Evolutionary conservation across 1,140 invertebrate species (phyloP), one percentile per base, ranked within the genome.

Genomic region (Leptopilina clavipes): DNA sequence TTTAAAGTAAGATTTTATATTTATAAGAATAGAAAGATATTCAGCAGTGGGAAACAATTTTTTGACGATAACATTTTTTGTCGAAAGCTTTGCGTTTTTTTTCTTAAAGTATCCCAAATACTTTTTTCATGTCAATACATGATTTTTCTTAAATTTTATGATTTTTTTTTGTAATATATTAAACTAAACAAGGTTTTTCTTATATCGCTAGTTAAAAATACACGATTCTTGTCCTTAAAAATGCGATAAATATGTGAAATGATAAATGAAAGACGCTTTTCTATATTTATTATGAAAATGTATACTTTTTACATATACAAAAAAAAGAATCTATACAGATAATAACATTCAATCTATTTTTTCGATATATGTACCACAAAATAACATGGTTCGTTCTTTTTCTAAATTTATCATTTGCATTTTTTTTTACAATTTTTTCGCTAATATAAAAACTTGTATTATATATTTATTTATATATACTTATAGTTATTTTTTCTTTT

Each of bases 191-290:
- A 59, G 1, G n/a, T 25, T 25, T 10, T 25, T 25, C 12, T 37
- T 22, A 37, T 65, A 65, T 9, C 11, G 9, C 10, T 8, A 65
- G 31, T 31, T 37, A 65, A 65, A 37, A 65, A 65, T 31, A 65
- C 45, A n/a, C 7, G 0, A 65, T 65, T 65, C 19, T 65, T n/a
- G 11, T 7, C n/a, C n/a, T n/a, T 65, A 11, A 65, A 65, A 65
- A 65, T 65, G 59, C 59, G 7, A 12, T 14, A 65, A 59, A 2
- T 5, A n/a, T n/a, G n/a, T n/a, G n/a, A n/a, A 52, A 40, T 65
- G n/a, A n/a, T 3, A 65, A 65, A 65, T 65, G 59, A 65, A 65
- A 65, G 59, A 65, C 59, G 12, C 31, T 65, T 65, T n/a, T 31
- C 19, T 37, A 65, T 52, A 48, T 44, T 11, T 44, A 48, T 17